Evolutionary conservation across 2,888 invertebrate genomes (phyloP).

Genomic region (Limnephilus auricula): DNA sequence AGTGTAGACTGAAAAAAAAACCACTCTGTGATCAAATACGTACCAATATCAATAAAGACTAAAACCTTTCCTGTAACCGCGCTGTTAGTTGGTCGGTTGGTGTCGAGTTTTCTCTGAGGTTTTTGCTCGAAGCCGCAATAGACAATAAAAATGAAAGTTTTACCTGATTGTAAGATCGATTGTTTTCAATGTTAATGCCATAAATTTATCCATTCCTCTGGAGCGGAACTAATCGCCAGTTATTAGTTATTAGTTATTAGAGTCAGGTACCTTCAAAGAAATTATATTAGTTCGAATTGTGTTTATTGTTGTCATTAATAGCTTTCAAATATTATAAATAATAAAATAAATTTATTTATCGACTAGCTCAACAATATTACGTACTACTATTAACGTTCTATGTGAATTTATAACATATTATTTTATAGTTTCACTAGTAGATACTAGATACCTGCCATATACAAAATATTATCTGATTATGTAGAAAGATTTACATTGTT

Average conservation of each 20-base stretch:
- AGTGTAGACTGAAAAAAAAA: background rate
- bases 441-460: background rate
- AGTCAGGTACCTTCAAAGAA: background rate
- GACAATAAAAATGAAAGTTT: slow-evolving; percentile 59
- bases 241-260: background rate
- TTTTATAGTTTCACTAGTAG: too few species aligned
- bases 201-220: slow-evolving; percentile 44
- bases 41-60: background rate
- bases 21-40: background rate
- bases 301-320: background rate
- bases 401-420: too few species aligned
- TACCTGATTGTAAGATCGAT: slow-evolving; percentile 16
- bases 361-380: background rate
- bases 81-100: background rate
- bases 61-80: background rate
- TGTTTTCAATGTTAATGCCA: slow-evolving; percentile 50
- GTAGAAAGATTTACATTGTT: slow-evolving; percentile 30
- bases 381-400: too few species aligned
- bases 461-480: background rate
- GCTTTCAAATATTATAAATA: background rate
- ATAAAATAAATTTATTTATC: background rate
- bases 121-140: slow-evolving; percentile 20
- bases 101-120: background rate
- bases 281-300: background rate
- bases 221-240: slow-evolving; percentile 13